Conservation (phyloP, 2,113 vertebrate species). For the Gobius niger region DNA sequence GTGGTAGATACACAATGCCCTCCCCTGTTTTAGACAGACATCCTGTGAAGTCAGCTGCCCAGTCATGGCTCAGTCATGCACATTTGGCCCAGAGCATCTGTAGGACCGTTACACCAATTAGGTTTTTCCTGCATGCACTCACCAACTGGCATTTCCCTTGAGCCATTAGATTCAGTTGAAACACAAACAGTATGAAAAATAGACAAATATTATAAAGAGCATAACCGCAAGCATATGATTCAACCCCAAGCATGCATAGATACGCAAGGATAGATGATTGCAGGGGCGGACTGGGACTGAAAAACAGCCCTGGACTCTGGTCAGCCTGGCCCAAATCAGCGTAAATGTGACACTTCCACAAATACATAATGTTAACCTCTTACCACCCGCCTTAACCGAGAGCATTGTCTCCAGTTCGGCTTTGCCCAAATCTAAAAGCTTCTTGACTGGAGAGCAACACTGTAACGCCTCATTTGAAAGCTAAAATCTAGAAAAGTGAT, state of each 20-base stretch:
- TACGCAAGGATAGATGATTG: not conserved
- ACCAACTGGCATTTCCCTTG: conserved; percentile 21
- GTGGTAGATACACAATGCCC: conserved; percentile 58
- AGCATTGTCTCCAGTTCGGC: no score
- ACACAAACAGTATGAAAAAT: not conserved
- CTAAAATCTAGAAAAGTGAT: no score
- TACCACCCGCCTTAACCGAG: no score
- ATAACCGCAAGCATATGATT: not conserved
- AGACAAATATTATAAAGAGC: not conserved
- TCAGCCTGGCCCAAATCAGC: no score
- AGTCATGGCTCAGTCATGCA: conserved; percentile 58
- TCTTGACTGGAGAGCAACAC: no score
- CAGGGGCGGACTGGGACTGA: no score
- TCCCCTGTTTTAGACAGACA: conserved; percentile 59
- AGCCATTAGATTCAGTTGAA: not conserved
- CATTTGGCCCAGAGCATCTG: conserved; percentile 33
- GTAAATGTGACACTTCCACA: no score
- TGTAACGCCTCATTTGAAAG: no score
- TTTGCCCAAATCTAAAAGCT: no score
- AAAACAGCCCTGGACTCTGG: no score
- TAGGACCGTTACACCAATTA: conserved; percentile 20
- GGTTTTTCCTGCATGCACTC: conserved; percentile 25
- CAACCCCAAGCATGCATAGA: not conserved
- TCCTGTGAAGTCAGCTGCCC: conserved; percentile 68
- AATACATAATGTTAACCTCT: no score